Conservation (phyloP, 2,113 vertebrate species). For the Xiphophorus couchianus region DNA sequence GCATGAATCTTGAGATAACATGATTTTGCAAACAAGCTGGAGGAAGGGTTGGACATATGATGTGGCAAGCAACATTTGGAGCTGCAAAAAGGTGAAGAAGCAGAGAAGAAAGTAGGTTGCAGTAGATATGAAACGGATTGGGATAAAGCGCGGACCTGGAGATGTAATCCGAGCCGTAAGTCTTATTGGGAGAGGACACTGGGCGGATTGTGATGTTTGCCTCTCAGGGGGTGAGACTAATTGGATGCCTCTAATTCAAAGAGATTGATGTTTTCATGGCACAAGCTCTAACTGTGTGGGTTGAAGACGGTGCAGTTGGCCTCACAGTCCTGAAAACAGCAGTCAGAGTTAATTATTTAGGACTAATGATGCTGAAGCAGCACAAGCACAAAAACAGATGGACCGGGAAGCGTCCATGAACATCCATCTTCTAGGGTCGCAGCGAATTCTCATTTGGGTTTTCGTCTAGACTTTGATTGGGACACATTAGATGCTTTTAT, state of each 20-base stretch:
- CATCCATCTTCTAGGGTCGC: neutral
- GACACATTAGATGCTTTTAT: neutral
- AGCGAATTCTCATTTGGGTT: no score
- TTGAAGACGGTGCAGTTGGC: conserved; percentile 1
- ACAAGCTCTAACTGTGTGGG: conserved; percentile 12
- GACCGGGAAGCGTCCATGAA: no score
- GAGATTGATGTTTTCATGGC: conserved; percentile 43
- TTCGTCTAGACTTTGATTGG: neutral
- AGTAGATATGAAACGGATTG: neutral
- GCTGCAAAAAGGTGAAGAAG: conserved; percentile 3
- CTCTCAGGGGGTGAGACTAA: conserved; percentile 56
- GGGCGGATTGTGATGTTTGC: conserved; percentile 58
- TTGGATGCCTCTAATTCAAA: conserved; percentile 69
- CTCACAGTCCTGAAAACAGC: conserved; percentile 33
- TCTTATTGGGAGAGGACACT: conserved; percentile 55
- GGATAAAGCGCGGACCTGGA: neutral
- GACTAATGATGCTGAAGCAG: conserved; percentile 1
- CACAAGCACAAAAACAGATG: neutral
- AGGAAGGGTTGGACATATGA: neutral
- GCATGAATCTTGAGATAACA: neutral
- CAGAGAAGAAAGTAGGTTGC: conserved; percentile 10
- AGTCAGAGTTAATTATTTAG: conserved; percentile 13
- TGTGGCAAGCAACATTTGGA: neutral
- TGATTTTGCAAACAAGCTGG: neutral
- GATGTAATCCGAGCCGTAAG: conserved; percentile 65